phyloP scores from a whole-genome alignment of 2,113 vertebrate species.

The Colinus virginianus region DNA sequence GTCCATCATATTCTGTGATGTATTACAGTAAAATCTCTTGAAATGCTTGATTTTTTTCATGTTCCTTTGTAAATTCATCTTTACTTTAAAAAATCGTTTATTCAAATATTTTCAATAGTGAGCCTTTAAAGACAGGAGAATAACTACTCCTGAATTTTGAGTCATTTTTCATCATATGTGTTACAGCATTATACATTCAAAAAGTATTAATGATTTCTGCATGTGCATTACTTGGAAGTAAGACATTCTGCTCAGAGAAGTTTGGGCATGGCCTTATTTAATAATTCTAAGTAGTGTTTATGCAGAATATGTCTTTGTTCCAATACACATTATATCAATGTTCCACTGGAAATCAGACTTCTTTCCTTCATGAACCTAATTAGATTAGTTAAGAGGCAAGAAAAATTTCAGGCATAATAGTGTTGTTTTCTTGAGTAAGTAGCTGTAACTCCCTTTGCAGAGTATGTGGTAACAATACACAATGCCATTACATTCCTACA shows the following conservation, averaged over 20 bases:
- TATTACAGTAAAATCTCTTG: not conserved
- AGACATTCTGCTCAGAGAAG: not conserved
- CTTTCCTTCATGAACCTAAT: not conserved
- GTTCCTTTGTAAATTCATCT: not conserved
- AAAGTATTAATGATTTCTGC: not conserved
- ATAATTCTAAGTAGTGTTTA: not conserved
- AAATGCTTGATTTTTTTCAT: not conserved
- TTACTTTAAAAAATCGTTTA: not conserved
- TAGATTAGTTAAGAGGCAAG: not conserved
- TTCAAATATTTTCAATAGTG: not conserved
- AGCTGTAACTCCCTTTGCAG: not conserved
- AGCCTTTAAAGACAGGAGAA: not conserved
- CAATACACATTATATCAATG: not conserved
- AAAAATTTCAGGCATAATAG: not conserved
- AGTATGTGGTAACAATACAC: not conserved
- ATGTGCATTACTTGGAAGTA: not conserved
- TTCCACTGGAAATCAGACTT: not conserved
- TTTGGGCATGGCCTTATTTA: not conserved
- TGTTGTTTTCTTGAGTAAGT: not conserved
- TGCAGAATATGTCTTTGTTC: not conserved
- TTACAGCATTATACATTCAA: accelerated
- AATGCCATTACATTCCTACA: not conserved
- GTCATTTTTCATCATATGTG: not conserved
- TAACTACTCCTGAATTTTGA: not conserved
- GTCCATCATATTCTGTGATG: not conserved